Conservation (phyloP, 2,113 vertebrate genomes). For the Rhinolophus sinicus region DNA sequence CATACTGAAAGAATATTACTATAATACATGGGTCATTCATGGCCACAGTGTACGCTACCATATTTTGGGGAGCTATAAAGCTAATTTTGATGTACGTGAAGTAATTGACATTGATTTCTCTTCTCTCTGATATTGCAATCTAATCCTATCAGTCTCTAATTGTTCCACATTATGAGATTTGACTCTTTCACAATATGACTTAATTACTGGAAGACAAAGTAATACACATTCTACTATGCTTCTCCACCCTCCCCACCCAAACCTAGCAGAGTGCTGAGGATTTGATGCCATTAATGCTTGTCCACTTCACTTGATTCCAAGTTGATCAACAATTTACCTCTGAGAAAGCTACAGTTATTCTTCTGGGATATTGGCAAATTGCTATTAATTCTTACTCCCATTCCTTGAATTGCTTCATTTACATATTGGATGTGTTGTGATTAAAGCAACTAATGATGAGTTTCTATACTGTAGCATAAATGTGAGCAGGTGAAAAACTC, state of each 20-base stretch:
- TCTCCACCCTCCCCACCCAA: background rate
- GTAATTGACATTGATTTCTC: slow-evolving; percentile 28
- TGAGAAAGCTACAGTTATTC: background rate
- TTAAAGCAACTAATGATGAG: slow-evolving; percentile 21
- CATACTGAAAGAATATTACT: background rate
- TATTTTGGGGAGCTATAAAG: background rate
- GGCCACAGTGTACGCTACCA: background rate
- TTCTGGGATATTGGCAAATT: background rate
- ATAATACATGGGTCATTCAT: background rate
- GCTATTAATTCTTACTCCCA: background rate
- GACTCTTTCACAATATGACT: slow-evolving; percentile 10
- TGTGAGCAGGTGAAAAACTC: background rate
- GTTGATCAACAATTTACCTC: background rate
- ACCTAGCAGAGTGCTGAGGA: background rate
- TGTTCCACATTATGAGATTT: slow-evolving; percentile 39
- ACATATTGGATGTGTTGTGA: background rate
- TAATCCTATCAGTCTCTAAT: slow-evolving; percentile 21
- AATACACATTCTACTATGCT: background rate
- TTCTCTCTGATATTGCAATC: background rate
- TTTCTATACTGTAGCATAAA: background rate
- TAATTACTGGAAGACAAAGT: slow-evolving; percentile 32
- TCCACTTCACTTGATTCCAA: background rate
- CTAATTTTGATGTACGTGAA: background rate
- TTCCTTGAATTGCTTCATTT: slow-evolving; percentile 41
- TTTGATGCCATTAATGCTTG: background rate